Evolutionary conservation across 2,888 invertebrate species (phyloP).

Genomic region (Parelbella ahira): DNA sequence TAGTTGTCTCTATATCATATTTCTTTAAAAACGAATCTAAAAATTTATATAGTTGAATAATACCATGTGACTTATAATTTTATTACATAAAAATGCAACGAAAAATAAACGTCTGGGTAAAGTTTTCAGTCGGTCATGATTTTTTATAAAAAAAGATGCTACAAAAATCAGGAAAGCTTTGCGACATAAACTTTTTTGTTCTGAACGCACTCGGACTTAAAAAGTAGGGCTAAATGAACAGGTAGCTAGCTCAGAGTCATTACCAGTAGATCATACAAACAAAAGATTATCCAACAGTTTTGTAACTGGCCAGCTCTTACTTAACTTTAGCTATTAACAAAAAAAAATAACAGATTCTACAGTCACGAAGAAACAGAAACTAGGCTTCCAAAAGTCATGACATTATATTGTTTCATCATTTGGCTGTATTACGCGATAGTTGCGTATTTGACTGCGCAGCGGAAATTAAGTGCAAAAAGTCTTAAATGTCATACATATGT

Average conservation of each 20-base stretch:
- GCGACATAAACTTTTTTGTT: not conserved
- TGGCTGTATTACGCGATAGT: not conserved
- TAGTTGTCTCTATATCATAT: no score
- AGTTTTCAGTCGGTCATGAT: no score
- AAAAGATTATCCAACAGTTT: conserved; percentile 37
- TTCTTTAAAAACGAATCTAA: no score
- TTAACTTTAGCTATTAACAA: conserved; percentile 34
- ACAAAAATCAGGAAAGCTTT: no score
- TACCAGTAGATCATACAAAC: conserved; percentile 32
- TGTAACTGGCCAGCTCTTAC: conserved; percentile 34
- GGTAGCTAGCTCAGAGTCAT: conserved; percentile 33
- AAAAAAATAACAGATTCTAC: conserved; percentile 7
- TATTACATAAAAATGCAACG: no score
- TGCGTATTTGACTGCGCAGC: no score
- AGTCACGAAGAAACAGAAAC: conserved; percentile 1
- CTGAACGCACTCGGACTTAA: conserved; percentile 7
- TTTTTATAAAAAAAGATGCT: no score
- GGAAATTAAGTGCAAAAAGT: no score
- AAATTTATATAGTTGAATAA: no score
- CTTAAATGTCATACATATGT: no score
- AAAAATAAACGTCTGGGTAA: no score
- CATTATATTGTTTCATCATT: conserved; percentile 2
- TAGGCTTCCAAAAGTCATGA: not conserved
- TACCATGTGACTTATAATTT: no score
- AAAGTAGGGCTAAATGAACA: conserved; percentile 32